Percentiles rank a stretch among this genome's conserved stretches.
Conservation (phyloP, 2,113 vertebrate genomes). For the Sceloporus undulatus region DNA sequence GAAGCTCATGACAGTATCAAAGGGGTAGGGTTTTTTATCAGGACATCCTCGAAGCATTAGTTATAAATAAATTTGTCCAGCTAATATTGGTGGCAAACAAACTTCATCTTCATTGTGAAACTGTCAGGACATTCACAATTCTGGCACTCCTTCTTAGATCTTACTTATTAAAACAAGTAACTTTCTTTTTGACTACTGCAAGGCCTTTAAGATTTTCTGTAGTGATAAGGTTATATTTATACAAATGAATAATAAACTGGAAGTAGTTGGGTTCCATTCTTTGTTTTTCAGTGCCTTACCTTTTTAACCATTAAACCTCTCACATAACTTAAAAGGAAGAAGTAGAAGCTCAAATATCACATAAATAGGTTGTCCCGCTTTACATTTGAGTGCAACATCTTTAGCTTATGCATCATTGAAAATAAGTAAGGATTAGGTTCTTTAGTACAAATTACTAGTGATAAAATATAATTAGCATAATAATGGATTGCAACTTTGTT, state of each 20-base stretch:
- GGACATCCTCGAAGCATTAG: constrained; percentile 75
- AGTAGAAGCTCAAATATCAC: background rate
- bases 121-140: constrained; percentile 68
- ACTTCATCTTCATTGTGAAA: constrained; percentile 71
- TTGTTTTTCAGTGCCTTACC: background rate
- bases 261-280: background rate
- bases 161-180: constrained; percentile 37
- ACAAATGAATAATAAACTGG: background rate
- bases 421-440: background rate
- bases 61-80: constrained; percentile 83
- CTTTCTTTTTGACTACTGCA: constrained; percentile 14
- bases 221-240: background rate
- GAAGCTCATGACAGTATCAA: constrained; percentile 77
- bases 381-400: background rate
- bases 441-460: background rate
- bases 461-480: background rate
- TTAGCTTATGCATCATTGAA: background rate
- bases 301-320: background rate
- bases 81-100: constrained; percentile 75
- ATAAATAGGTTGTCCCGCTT: background rate
- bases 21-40: constrained; percentile 69
- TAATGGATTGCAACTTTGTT: background rate
- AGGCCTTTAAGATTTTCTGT: constrained; percentile 33
- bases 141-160: constrained; percentile 42
- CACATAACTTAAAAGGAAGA: background rate